phyloP scores from a whole-genome alignment of 23 tunicate genomes.

The Phallusia fumigata region DNA sequence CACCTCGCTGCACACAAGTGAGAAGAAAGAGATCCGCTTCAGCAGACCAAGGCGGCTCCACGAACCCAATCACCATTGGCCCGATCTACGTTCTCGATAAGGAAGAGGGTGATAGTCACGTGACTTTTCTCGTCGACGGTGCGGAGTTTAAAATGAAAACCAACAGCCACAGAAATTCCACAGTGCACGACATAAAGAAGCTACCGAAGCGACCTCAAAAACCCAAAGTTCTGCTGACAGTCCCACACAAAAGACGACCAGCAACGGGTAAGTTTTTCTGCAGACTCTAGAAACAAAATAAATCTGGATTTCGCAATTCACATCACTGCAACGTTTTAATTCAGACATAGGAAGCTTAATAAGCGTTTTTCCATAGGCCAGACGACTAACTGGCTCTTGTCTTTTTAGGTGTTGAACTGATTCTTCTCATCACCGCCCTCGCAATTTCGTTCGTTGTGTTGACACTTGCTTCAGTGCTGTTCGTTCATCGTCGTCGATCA shows the following conservation, averaged over 20 bases:
- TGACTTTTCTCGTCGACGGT: neutral
- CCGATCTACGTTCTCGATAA: neutral
- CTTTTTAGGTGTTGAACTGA: neutral
- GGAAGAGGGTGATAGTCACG: neutral
- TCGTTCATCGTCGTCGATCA: neutral
- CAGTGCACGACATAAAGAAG: neutral
- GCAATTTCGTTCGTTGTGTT: neutral
- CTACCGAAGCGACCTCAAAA: no score
- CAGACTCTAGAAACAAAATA: no score
- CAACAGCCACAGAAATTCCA: neutral
- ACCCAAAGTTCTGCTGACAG: no score
- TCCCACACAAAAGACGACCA: no score
- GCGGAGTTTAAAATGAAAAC: neutral
- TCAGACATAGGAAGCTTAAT: no score
- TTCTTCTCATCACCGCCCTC: neutral
- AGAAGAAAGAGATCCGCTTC: conserved; percentile 1
- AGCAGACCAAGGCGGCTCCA: neutral
- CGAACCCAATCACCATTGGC: neutral
- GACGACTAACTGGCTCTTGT: no score
- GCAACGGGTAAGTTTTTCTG: no score
- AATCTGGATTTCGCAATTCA: no score
- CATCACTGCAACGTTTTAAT: no score
- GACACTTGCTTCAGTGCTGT: neutral
- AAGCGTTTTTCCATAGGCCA: no score
- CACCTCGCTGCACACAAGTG: neutral